phyloP scores from a whole-genome alignment of 2,797 vertebrate species.

The Tragopan temminckii region DNA sequence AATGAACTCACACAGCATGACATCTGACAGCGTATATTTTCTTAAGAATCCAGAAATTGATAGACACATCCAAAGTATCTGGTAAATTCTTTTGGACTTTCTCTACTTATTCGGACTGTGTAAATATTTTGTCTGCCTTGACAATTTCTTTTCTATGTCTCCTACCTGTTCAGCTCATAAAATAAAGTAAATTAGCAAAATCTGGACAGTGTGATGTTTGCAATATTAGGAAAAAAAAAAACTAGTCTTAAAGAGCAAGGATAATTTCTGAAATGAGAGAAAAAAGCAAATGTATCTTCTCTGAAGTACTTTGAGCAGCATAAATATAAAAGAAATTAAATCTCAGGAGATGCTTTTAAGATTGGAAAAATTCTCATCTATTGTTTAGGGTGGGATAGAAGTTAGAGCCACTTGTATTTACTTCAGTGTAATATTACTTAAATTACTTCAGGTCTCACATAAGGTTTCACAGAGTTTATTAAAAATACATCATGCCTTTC shows the following conservation, averaged over 20 bases:
- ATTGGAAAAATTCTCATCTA: background rate
- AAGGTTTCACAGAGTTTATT: background rate
- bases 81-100: background rate
- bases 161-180: background rate
- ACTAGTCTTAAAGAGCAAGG: background rate
- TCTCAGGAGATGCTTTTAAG: background rate
- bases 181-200: background rate
- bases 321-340: background rate
- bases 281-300: background rate
- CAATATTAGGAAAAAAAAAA: background rate
- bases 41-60: background rate
- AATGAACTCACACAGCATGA: background rate
- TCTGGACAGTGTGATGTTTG: background rate
- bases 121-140: background rate
- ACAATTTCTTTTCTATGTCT: background rate
- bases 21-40: conserved; percentile 31
- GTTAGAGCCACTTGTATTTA: background rate
- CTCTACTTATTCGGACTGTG: background rate
- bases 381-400: background rate
- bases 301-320: background rate
- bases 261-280: background rate
- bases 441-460: background rate
- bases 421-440: background rate
- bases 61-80: background rate
- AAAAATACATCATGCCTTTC: background rate